Percentiles rank a stretch among this genome's conserved stretches.
These are phyloP conservation scores for Crenichthys baileyi DNA, from an alignment of 2,797 vertebrate genomes.

Conservation along the genomic window DNA sequence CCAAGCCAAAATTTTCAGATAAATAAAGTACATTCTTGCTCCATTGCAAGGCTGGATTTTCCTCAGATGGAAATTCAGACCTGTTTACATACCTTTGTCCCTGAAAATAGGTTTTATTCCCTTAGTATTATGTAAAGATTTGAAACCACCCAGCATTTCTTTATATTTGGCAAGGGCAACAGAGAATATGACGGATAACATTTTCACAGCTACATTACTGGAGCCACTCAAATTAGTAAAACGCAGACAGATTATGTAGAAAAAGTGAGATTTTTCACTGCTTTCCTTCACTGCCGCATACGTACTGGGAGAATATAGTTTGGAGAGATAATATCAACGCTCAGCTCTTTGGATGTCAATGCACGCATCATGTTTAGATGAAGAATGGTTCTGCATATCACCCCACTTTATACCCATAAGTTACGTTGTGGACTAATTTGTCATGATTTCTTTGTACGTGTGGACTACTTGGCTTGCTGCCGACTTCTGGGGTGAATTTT, in stretches of 20 bases:
- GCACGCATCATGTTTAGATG: background rate
- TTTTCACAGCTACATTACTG: background rate
- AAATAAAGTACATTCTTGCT: background rate
- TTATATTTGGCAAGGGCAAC: background rate
- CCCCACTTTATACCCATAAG: background rate
- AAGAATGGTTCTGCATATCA: background rate
- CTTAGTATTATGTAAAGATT: background rate
- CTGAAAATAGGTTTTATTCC: background rate
- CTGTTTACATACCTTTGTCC: background rate
- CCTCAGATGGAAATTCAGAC: conserved; percentile 1
- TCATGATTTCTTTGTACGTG: background rate
- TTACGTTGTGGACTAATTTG: background rate
- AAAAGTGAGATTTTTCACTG: background rate
- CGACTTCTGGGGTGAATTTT: background rate
- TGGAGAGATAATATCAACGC: background rate
- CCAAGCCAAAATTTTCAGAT: background rate
- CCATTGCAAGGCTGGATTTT: background rate
- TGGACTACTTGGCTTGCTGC: background rate
- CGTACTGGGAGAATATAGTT: background rate
- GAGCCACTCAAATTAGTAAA: background rate
- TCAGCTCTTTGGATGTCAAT: background rate
- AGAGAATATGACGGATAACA: background rate
- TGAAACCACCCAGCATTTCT: background rate
- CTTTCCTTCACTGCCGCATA: background rate
- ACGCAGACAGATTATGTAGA: background rate